Base-by-base conservation (phyloP, 2,113 vertebrate genomes). In the Synchiropus splendidus region DNA sequence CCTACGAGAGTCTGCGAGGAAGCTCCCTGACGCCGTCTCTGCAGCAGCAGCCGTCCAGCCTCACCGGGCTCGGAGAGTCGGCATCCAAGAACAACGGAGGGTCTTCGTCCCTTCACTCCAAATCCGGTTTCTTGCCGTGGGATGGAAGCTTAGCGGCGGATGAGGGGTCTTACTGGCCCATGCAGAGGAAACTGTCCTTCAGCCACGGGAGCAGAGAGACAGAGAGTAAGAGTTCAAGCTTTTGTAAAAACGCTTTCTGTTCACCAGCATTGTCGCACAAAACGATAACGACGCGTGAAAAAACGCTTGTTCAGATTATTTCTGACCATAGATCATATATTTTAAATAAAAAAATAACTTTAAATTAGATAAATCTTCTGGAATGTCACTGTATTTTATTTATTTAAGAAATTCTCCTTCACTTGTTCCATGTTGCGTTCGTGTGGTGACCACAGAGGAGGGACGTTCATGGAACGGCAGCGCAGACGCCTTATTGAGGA, bases 141-240 rank as follows among this genome's bases (percentile, higher is more conserved):
- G 85, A 86, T 54, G 81, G 79, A 47, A 78, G 70, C 30, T 64
- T 83, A 46, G 69, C 71, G 2, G 54, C 65, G 4, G 84, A 87
- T 33, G 86, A 87, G 16, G 84, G 81, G 17, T 71, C 80, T 14
- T 87, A 88, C 58, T 91, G 87, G 87, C 87, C 87, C 16, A 83
- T 91, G 73, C 90, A 90, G 57, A 85, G 91, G 54, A 90, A 89
- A 47, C 68, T 88, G 61, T 89, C 89, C 5, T 90, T 88, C 75
- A 87, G 83, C 53, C 84, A 90, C 18, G 75, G 89, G 31, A 86
- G 83, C 59, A 84, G 87, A 73, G 88, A 90, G 0, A 57, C 74
- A 5, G 90, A 92, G 58, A 90, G 90, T 92, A 82, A 90, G 90
- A 81, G 21, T 8, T 27, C 21, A 27, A 27, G 8, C 21, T 27